Evolutionary conservation across 2,888 invertebrate genomes (phyloP), one percentile per base, ranked within the genome.

Genomic region (Brachylomia viminalis): DNA sequence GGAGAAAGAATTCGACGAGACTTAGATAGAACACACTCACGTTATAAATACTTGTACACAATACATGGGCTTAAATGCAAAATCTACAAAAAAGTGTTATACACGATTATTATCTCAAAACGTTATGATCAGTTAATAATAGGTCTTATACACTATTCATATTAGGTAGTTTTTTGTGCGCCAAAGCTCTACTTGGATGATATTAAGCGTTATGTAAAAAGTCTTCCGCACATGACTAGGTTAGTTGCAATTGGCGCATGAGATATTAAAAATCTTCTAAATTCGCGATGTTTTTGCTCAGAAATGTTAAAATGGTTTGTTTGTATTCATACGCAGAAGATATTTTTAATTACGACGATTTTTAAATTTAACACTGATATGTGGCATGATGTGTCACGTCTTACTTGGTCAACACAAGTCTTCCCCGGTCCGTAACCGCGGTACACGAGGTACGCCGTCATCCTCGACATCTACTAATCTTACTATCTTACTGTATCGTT

Each of bases 31-130:
- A 93, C 94, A 95, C 95, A 94, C 93, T 93, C 94, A 95, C 95
- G 90, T 93, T 94, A 94, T 94, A 93, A 92, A 93, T 94, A 95
- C 89, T 90, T 92, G 95, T 94, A 79, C 95, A 96, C 95, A 94
- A 95, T 96, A 96, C 95, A 95, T 95, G 94, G 94, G 93, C 93
- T 94, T 95, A 96, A 92, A 96, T 95, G 95, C 93, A 95, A 96
- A 95, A 94, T 92, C 96, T 96, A 96, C 96, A 92, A 95, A 95
- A 87, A 95, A 93, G 92, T 94, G 93, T 94, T 94, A 95, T 92
- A 95, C 92, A 94, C 94, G 95, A 95, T 95, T 95, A 95, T 94
- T 93, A 93, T 93, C 91, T 92, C 92, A 92, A 94, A 94, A 95
- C 92, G 89, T 93, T 95, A 94, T 92, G 93, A 93, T 94, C 93